Conservation (phyloP, 2,888 invertebrate species). For the Helicoverpa assulta region DNA sequence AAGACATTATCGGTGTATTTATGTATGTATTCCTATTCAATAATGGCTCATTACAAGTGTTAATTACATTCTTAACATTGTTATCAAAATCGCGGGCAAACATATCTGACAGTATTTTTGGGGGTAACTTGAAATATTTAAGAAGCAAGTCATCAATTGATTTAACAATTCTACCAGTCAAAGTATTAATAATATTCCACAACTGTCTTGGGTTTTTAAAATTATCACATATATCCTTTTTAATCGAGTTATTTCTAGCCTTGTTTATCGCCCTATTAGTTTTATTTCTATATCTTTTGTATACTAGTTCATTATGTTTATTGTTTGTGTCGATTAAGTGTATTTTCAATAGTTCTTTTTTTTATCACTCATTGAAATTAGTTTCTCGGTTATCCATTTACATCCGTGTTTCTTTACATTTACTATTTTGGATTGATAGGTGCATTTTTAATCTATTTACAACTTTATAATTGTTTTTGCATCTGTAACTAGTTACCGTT, state of each 20-base stretch:
- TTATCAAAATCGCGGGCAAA: too few species aligned
- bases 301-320: not conserved
- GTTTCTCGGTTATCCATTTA: constrained; percentile 1
- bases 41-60: too few species aligned
- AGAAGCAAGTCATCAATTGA: not conserved
- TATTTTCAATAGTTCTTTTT: constrained; percentile 4
- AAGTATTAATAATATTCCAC: constrained; percentile 2
- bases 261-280: not conserved
- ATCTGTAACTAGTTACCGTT: not conserved
- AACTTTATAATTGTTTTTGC: too few species aligned
- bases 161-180: not conserved
- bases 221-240: constrained; percentile 5
- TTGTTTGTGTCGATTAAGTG: not conserved
- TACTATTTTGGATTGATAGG: constrained; percentile 4
- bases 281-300: not conserved
- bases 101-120: too few species aligned
- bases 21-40: too few species aligned
- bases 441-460: not conserved
- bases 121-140: too few species aligned
- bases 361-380: constrained; percentile 5
- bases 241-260: constrained; percentile 4
- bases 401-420: constrained; percentile 1
- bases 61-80: too few species aligned
- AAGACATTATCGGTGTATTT: too few species aligned
- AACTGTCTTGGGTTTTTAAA: constrained; percentile 5